Percentiles rank a stretch among this genome's conserved stretches.
Evolutionary conservation across 2,888 invertebrate genomes (phyloP).

Genomic region (Thalpophila matura): DNA sequence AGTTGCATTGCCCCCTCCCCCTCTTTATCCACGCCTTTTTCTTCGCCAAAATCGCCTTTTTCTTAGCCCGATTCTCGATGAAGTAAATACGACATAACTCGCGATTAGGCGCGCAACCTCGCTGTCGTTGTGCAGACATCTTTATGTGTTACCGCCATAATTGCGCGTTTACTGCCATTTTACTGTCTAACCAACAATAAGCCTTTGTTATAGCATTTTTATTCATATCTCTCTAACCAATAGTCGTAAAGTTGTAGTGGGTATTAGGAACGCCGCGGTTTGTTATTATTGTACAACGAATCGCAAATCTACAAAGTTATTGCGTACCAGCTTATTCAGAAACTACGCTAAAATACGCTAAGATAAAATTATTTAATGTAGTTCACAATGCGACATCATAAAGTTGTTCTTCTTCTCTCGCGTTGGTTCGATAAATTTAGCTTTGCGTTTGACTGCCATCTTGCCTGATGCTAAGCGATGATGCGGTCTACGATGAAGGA

Average conservation of each 20-base stretch:
- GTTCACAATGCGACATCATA: not conserved
- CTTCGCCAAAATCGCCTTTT: conserved; percentile 36
- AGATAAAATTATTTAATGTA: not conserved
- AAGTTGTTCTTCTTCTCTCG: not conserved
- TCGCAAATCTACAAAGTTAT: conserved; percentile 5
- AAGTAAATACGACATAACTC: conserved; percentile 48
- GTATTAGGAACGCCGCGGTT: conserved; percentile 22
- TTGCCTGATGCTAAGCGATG: no score
- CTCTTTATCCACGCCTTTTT: no score
- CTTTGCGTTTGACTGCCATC: no score
- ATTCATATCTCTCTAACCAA: conserved; percentile 46
- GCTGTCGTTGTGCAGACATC: conserved; percentile 35
- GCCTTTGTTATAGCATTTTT: conserved; percentile 53
- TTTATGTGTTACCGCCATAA: conserved; percentile 50
- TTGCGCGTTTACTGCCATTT: conserved; percentile 51
- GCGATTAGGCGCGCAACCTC: conserved; percentile 37
- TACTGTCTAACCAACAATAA: conserved; percentile 34
- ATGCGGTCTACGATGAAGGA: no score
- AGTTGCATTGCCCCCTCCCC: no score
- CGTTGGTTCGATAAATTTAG: no score
- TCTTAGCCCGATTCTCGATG: conserved; percentile 37
- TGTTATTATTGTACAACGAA: conserved; percentile 13
- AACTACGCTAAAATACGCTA: no score
- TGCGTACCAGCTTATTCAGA: conserved; percentile 1
- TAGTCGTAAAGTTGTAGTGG: conserved; percentile 48